These are phyloP conservation scores for Girardinus metallicus DNA, from an alignment of 2,797 vertebrate genomes.

Conservation along the genomic window DNA sequence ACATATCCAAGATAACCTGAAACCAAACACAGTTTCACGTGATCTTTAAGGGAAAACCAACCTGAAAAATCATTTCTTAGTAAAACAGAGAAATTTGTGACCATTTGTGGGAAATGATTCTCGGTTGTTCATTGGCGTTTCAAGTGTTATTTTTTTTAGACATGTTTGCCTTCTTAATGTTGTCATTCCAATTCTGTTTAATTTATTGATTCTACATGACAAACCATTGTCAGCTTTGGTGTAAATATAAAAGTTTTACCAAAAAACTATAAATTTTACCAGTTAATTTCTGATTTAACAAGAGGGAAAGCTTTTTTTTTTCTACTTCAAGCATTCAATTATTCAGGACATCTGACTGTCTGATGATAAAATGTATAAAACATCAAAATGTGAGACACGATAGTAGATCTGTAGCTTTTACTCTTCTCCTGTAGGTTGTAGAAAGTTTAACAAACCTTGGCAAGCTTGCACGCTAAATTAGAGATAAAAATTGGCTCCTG, in stretches of 20 bases:
- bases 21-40: too few species aligned
- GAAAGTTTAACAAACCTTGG: neutral
- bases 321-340: neutral
- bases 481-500: neutral
- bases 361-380: neutral
- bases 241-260: neutral
- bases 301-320: neutral
- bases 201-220: neutral
- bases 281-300: neutral
- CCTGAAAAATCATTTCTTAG: too few species aligned
- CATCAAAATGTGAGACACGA: neutral
- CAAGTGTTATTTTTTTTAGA: neutral
- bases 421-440: too few species aligned
- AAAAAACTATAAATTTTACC: neutral
- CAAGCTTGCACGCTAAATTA: neutral
- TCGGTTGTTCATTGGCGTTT: too few species aligned
- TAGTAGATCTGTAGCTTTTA: neutral
- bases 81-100: too few species aligned
- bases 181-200: neutral
- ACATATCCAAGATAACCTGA: neutral
- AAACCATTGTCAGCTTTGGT: neutral
- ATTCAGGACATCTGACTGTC: neutral
- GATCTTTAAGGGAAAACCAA: too few species aligned
- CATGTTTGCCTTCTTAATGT: neutral
- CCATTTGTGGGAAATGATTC: too few species aligned